phyloP scores from a whole-genome alignment of 1,140 invertebrate genomes.

The Drosophila tropicalis region DNA sequence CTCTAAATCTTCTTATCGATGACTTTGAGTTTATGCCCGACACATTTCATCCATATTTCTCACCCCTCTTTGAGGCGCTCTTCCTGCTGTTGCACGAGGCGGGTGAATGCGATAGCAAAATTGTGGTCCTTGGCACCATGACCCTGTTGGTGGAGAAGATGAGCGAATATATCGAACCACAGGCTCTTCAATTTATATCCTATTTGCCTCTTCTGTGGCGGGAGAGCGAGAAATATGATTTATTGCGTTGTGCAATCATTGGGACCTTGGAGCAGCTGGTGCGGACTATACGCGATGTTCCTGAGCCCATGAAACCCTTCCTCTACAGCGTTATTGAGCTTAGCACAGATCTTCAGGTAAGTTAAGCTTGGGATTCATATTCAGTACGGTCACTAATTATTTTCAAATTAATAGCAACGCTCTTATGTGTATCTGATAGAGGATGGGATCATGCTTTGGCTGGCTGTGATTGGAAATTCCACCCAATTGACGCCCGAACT shows the following conservation, averaged over 20 bases:
- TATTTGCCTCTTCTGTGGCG: constrained; percentile 95
- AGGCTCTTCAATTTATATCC: constrained; percentile 88
- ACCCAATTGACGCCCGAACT: constrained; percentile 86
- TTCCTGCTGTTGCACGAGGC: constrained; percentile 94
- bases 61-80: constrained; percentile 89
- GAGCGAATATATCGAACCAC: constrained; percentile 88
- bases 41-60: constrained; percentile 92
- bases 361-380: not conserved
- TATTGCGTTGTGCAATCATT: constrained; percentile 96
- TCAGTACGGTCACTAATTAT: too few relatives aligned
- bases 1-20: constrained; percentile 92
- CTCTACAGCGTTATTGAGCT: constrained; percentile 90
- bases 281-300: constrained; percentile 87
- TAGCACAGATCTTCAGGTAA: constrained; percentile 89
- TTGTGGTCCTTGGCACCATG: constrained; percentile 94
- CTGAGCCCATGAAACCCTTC: constrained; percentile 87
- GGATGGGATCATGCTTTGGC: constrained; percentile 96
- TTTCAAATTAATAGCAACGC: constrained; percentile 84
- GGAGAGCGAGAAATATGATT: constrained; percentile 92
- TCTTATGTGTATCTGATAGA: constrained; percentile 95
- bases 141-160: constrained; percentile 95
- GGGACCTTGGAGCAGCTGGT: constrained; percentile 87
- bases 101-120: constrained; percentile 96
- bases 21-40: constrained; percentile 96
- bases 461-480: constrained; percentile 91